Base-by-base conservation (phyloP, 2,888 invertebrate species). In the Hofmannophila pseudospretella region DNA sequence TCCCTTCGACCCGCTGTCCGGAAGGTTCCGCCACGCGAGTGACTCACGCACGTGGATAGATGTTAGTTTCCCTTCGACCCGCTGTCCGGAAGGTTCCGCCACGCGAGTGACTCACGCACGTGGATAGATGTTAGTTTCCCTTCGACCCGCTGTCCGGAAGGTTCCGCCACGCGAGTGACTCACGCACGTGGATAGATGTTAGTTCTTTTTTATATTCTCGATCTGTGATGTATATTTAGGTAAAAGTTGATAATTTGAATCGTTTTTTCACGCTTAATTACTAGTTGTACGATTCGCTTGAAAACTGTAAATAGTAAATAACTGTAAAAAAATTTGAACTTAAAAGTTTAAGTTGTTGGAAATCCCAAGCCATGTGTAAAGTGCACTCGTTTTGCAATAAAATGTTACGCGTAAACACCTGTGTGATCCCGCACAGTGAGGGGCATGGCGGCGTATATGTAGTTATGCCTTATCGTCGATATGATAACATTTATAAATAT, bases 171-270 rank as follows among this genome's bases (percentile, higher is more conserved):
- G 14, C 29, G 14, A 31, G 7, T 11, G 8, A 22, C 25, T 25
- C 14, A 11, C 5, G 13, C 29, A 10, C 19, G 9, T 28, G 28
- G 23, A 35, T 43, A 57, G 54, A 47, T 52, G 41, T 49, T 54
- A 58, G 44, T 54, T 51, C 55, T 69, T 76, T 71, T 77, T 73
- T 78, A 61, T 73, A 71, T 72, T 23, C 71, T 78, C 74, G 72
- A 84, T 80, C 84, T 85, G 85, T 85, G 85, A 85, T 85, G 70
- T 85, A 82, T 80, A 67, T 77, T 82, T 82, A 85, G 84, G 84
- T 80, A 79, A 82, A 85, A 85, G 76, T 75, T 75, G 60, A 77
- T 78, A 60, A 71, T 72, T 73, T 72, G 71, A 80, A 78, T 79
- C 67, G 61, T 69, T 67, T 61, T 60, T 57, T 44, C 66, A 68